Conservation (phyloP, 1,140 invertebrate genomes). For the Eupristina koningsbergeri region DNA sequence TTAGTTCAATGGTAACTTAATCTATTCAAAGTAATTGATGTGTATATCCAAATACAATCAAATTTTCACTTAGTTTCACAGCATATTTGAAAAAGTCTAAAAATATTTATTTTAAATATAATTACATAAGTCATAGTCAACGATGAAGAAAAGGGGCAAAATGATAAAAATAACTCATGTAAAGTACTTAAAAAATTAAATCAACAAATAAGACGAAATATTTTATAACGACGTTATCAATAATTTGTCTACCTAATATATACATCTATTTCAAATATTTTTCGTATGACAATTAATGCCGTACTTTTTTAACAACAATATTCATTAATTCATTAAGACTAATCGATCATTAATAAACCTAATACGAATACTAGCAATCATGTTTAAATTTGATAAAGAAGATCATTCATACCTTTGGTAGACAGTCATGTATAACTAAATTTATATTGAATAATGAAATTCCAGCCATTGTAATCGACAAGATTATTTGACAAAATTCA, state of each 20-base stretch:
- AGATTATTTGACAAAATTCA: constrained; percentile 34
- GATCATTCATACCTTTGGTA: constrained; percentile 45
- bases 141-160: not conserved
- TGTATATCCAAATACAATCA: constrained; percentile 5
- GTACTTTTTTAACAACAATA: constrained; percentile 44
- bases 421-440: constrained; percentile 34
- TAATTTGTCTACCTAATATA: constrained; percentile 49
- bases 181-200: not conserved
- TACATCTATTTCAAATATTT: constrained; percentile 41
- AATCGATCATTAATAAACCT: constrained; percentile 39
- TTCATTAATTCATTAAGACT: not conserved
- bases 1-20: constrained; percentile 29
- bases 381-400: constrained; percentile 17
- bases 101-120: constrained; percentile 1
- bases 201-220: constrained; percentile 7
- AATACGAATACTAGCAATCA: constrained; percentile 20
- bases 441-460: constrained; percentile 23
- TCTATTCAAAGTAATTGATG: constrained; percentile 3
- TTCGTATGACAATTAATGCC: constrained; percentile 11
- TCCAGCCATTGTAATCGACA: constrained; percentile 37
- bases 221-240: constrained; percentile 4
- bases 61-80: constrained; percentile 38
- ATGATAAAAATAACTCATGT: constrained; percentile 8
- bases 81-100: constrained; percentile 29
- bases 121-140: constrained; percentile 19